Percentiles rank a stretch among this genome's conserved stretches.
These are phyloP conservation scores for Hipposideros larvatus DNA, from an alignment of 2,797 vertebrate species.

Conservation along the genomic window DNA sequence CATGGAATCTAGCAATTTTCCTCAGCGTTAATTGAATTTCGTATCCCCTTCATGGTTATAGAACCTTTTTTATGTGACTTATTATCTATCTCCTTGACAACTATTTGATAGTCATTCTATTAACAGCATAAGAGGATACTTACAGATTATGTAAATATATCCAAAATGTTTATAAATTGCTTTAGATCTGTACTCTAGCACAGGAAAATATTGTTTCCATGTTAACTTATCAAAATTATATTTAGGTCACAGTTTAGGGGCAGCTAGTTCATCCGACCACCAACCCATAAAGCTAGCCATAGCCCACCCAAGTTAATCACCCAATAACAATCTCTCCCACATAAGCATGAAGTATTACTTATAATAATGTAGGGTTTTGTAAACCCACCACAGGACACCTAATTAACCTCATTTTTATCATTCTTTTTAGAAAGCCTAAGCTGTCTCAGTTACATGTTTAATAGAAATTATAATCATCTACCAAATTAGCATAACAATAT, in stretches of 20 bases:
- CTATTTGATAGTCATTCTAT: conserved; percentile 24
- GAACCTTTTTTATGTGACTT: neutral
- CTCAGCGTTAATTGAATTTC: conserved; percentile 4
- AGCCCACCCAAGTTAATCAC: conserved; percentile 30
- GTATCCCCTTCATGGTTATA: neutral
- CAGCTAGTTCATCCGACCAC: neutral
- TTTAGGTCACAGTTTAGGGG: neutral
- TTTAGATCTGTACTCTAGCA: neutral
- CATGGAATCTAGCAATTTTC: conserved; percentile 31
- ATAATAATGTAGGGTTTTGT: conserved; percentile 37
- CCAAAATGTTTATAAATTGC: conserved; percentile 23
- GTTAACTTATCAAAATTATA: conserved; percentile 37
- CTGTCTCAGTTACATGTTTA: conserved; percentile 36
- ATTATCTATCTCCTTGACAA: conserved; percentile 12
- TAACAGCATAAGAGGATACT: neutral
- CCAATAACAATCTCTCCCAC: neutral
- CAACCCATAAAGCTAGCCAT: neutral
- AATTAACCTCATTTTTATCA: conserved; percentile 68
- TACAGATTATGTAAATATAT: conserved; percentile 1
- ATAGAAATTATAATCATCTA: conserved; percentile 63
- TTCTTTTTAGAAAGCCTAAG: conserved; percentile 59
- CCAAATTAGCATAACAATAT: conserved; percentile 60
- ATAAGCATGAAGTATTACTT: neutral
- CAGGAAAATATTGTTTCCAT: neutral
- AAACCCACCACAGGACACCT: neutral